phyloP scores from a whole-genome alignment of 2,888 invertebrate species.

The Brenthis daphne region DNA sequence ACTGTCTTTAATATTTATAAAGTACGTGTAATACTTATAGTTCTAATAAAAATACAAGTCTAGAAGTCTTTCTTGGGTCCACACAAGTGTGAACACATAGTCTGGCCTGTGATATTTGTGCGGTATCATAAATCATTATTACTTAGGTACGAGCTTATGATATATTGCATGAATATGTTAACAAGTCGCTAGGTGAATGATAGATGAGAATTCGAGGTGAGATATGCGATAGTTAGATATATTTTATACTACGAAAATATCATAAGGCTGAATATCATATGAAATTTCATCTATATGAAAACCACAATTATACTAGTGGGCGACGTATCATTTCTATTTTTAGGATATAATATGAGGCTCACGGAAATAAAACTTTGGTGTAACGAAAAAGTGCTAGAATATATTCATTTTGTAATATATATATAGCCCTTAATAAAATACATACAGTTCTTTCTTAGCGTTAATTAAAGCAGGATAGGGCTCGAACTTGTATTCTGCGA shows the following conservation, averaged over 20 bases:
- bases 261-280: neutral
- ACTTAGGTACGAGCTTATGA: constrained; percentile 28
- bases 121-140: constrained; percentile 36
- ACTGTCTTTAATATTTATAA: too few species aligned
- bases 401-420: too few species aligned
- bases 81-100: constrained; percentile 17
- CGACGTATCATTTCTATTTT: neutral
- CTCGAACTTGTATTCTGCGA: too few species aligned
- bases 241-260: constrained; percentile 23
- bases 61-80: neutral
- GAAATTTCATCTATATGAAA: neutral
- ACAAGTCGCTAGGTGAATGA: constrained; percentile 34
- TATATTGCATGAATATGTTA: constrained; percentile 38
- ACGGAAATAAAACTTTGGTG: too few species aligned
- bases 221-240: constrained; percentile 21
- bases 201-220: constrained; percentile 28
- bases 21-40: too few species aligned
- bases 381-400: too few species aligned
- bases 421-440: too few species aligned
- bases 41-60: neutral
- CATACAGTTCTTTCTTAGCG: too few species aligned
- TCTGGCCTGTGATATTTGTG: constrained; percentile 14
- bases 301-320: neutral
- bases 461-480: too few species aligned
- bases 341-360: too few species aligned